These are phyloP conservation scores for Peromyscus aztecus DNA, from an alignment of 2,797 vertebrate species.

Conservation along the genomic window DNA sequence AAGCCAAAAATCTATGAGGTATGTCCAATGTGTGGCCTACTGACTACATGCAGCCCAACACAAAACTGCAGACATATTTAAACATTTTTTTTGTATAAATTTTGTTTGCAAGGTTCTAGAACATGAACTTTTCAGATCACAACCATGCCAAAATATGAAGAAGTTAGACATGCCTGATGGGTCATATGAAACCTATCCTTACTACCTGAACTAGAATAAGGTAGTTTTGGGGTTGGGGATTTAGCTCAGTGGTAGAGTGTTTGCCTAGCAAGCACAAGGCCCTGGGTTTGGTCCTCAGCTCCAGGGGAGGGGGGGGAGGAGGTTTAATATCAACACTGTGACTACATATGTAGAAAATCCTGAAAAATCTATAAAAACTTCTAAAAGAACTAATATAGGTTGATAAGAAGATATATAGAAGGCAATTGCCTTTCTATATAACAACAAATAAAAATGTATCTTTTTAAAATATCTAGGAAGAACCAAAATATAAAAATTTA, in stretches of 20 bases:
- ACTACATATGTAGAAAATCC: neutral
- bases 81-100: neutral
- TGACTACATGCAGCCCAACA: no score
- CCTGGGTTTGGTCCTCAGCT: no score
- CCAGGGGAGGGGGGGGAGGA: no score
- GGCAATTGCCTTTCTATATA: neutral
- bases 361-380: constrained; percentile 25
- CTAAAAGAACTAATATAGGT: neutral
- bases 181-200: neutral
- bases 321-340: neutral
- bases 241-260: no score
- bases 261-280: no score
- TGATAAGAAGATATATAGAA: neutral
- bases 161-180: neutral
- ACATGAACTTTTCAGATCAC: neutral
- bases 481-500: neutral
- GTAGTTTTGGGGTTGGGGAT: no score
- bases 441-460: neutral
- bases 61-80: neutral
- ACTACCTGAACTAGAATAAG: neutral
- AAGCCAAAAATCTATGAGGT: no score
- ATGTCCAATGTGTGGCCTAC: no score
- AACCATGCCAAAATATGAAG: neutral
- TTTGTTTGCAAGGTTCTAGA: neutral
- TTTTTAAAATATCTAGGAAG: neutral